Evolutionary conservation across 2,888 invertebrate species (phyloP).

Genomic region (Scotopteryx bipunctaria): DNA sequence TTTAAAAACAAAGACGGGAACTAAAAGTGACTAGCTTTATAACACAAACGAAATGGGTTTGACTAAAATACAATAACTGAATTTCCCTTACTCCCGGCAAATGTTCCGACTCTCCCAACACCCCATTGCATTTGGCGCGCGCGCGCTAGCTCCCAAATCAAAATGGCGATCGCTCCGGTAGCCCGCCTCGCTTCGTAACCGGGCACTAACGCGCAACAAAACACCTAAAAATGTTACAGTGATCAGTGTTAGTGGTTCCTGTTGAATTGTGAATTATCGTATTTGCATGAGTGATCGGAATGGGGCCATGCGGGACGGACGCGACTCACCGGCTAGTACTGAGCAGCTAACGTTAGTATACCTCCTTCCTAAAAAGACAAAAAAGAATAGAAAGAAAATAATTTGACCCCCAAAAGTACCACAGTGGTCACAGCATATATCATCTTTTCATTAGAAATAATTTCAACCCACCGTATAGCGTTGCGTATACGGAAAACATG

Average conservation of each 20-base stretch:
- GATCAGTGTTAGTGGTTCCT: slow-evolving; percentile 59
- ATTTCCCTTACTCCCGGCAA: slow-evolving; percentile 26
- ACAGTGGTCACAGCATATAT: too few relatives aligned
- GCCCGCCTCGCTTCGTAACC: slow-evolving; percentile 68
- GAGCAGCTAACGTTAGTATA: slow-evolving; percentile 78
- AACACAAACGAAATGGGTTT: background rate
- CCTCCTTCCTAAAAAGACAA: too few relatives aligned
- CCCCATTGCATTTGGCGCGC: slow-evolving; percentile 69
- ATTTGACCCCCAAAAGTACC: too few relatives aligned
- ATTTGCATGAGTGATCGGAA: slow-evolving; percentile 76
- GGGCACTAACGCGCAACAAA: slow-evolving; percentile 47
- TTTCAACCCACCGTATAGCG: too few relatives aligned
- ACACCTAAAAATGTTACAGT: slow-evolving; percentile 70
- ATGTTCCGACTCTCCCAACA: slow-evolving; percentile 43
- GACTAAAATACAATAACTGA: background rate
- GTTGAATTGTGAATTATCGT: slow-evolving; percentile 27
- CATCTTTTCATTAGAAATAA: too few relatives aligned
- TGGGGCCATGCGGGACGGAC: slow-evolving; percentile 72
- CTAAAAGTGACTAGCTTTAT: background rate
- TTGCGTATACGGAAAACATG: background rate
- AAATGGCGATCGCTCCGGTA: slow-evolving; percentile 71
- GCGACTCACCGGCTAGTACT: slow-evolving; percentile 77
- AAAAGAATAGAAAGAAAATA: too few relatives aligned
- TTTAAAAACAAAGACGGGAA: too few relatives aligned
- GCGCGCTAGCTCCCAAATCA: slow-evolving; percentile 71